Conservation (phyloP, 2,888 invertebrate genomes). For the Leptothorax acervorum region DNA sequence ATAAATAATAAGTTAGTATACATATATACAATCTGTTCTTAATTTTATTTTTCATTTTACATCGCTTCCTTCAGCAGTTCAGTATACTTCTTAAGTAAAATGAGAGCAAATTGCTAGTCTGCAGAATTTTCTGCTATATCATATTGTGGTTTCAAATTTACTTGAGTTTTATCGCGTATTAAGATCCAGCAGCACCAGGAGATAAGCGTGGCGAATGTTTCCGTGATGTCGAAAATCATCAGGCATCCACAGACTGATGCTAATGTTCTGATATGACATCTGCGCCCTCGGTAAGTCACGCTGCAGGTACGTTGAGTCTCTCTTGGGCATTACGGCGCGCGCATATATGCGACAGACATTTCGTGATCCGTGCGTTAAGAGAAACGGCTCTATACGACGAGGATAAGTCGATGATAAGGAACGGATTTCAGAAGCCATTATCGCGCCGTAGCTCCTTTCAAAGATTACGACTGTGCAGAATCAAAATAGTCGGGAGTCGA, state of each 20-base stretch:
- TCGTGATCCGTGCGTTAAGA: slow-evolving; percentile 55
- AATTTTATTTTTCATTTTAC: neutral
- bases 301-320: slow-evolving; percentile 62
- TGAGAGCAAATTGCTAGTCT: neutral
- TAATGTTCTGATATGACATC: slow-evolving; percentile 75
- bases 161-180: slow-evolving; percentile 17
- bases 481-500: neutral
- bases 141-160: slow-evolving; percentile 2
- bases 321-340: slow-evolving; percentile 67
- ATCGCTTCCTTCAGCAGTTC: neutral
- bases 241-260: slow-evolving; percentile 66
- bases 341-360: slow-evolving; percentile 59
- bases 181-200: slow-evolving; percentile 10
- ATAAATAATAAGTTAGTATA: neutral
- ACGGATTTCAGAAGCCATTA: slow-evolving; percentile 10
- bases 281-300: slow-evolving; percentile 65
- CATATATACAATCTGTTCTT: neutral
- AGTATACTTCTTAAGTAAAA: neutral
- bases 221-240: slow-evolving; percentile 72
- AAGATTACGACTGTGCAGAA: slow-evolving; percentile 8
- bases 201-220: slow-evolving; percentile 62
- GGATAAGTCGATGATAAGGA: slow-evolving; percentile 34
- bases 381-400: slow-evolving; percentile 1
- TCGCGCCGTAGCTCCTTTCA: neutral
- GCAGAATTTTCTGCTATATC: neutral